These are phyloP conservation scores for Andrena trimmerana DNA, from an alignment of 2,888 invertebrate species.

Conservation along the genomic window DNA sequence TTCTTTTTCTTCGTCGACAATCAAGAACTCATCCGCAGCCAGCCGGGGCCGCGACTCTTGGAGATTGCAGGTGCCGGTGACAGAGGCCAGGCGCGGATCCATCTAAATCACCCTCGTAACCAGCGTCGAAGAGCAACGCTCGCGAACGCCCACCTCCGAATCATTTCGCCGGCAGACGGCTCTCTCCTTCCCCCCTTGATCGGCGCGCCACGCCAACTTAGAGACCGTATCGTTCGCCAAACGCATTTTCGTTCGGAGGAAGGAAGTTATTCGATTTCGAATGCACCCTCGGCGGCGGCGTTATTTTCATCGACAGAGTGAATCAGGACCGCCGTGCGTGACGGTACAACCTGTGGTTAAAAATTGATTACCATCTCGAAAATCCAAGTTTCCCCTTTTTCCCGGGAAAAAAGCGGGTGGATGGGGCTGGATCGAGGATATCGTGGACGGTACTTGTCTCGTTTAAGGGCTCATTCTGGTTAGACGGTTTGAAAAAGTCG, in stretches of 20 bases:
- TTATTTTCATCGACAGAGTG: conserved; percentile 48
- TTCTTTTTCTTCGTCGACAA: conserved; percentile 74
- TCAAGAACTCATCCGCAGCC: conserved; percentile 69
- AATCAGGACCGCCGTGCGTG: conserved; percentile 51
- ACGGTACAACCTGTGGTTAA: conserved; percentile 53
- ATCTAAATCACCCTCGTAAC: conserved; percentile 25
- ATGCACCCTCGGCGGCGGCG: conserved; percentile 39
- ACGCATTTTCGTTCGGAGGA: conserved; percentile 17
- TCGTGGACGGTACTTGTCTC: conserved; percentile 7
- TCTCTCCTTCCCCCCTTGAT: not conserved
- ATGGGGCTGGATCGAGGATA: conserved; percentile 21
- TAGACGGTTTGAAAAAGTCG: no score
- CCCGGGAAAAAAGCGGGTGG: conserved; percentile 15
- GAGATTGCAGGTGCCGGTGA: conserved; percentile 41
- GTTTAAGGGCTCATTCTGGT: not conserved
- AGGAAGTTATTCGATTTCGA: conserved; percentile 55
- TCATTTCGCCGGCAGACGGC: conserved; percentile 1
- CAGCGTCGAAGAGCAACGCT: conserved; percentile 18
- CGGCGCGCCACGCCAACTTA: not conserved
- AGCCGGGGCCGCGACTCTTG: conserved; percentile 41
- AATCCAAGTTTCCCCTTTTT: conserved; percentile 35
- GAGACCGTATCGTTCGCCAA: conserved; percentile 6
- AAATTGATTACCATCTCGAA: conserved; percentile 53
- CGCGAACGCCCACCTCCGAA: conserved; percentile 8
- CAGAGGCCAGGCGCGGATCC: conserved; percentile 30